These are phyloP conservation scores for Drosophila ezoana DNA, from an alignment of 2,888 invertebrate genomes.

Conservation along the genomic window DNA sequence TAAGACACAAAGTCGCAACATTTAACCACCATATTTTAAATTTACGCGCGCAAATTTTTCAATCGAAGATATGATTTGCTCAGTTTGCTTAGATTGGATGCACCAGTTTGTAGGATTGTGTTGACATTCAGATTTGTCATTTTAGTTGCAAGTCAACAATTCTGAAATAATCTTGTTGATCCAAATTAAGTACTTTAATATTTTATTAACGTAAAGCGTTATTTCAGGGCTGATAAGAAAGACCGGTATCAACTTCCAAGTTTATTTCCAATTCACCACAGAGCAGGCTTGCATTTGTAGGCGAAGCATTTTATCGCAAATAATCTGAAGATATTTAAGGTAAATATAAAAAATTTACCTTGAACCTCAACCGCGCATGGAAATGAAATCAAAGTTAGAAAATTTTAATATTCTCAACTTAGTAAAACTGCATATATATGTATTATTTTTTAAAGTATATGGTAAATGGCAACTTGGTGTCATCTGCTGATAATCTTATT, in stretches of 20 bases:
- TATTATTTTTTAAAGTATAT: no score
- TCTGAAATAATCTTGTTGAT: not conserved
- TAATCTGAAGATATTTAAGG: not conserved
- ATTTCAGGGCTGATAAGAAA: slow-evolving; percentile 18
- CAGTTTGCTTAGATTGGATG: not conserved
- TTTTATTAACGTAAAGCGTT: slow-evolving; percentile 5
- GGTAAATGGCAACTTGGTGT: no score
- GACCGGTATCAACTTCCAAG: slow-evolving; percentile 46
- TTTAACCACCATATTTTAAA: slow-evolving; percentile 19
- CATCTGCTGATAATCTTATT: no score
- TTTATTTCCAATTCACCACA: slow-evolving; percentile 56
- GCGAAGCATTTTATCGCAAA: not conserved
- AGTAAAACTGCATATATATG: no score
- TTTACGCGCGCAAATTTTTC: slow-evolving; percentile 33
- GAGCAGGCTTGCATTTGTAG: slow-evolving; percentile 34
- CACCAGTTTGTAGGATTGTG: slow-evolving; percentile 1
- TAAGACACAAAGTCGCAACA: not conserved
- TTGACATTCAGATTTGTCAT: slow-evolving; percentile 1
- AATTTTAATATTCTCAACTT: no score
- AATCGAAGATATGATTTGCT: not conserved
- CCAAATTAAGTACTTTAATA: not conserved
- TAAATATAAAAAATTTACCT: not conserved
- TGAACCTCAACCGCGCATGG: not conserved
- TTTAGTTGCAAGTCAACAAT: not conserved
- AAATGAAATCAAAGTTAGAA: not conserved